Conservation (phyloP, 2,797 vertebrate species). For the Cynodonichthys magdalenae region DNA sequence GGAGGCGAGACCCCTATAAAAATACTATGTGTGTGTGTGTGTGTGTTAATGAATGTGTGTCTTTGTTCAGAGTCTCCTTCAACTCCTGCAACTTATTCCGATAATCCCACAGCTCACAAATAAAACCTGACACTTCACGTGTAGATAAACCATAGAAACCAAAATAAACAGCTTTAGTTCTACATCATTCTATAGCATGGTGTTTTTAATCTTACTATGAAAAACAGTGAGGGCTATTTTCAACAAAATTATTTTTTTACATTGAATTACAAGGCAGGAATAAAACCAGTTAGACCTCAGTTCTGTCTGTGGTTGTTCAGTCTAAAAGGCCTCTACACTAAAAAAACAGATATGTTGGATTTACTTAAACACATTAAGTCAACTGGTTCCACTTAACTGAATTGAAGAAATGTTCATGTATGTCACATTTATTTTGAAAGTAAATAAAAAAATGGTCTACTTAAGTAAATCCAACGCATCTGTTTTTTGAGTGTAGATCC, state of each 20-base stretch:
- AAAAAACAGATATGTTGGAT: too few species aligned
- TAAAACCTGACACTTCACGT: slow-evolving; percentile 61
- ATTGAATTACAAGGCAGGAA: not conserved
- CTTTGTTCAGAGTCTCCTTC: slow-evolving; percentile 72
- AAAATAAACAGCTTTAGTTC: slow-evolving; percentile 21
- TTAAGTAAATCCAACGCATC: too few species aligned
- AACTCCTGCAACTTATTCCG: slow-evolving; percentile 68
- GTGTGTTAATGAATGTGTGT: slow-evolving; percentile 69
- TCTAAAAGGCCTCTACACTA: not conserved
- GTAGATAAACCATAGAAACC: slow-evolving; percentile 45
- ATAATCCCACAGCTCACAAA: slow-evolving; percentile 67
- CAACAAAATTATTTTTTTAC: too few species aligned
- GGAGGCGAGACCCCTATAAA: slow-evolving; percentile 70
- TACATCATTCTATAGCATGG: not conserved
- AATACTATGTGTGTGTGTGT: slow-evolving; percentile 56
- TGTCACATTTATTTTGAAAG: too few species aligned
- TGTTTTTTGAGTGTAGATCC: too few species aligned
- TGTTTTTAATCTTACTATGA: too few species aligned
- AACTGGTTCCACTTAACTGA: too few species aligned
- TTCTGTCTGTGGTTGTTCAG: not conserved
- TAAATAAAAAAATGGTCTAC: too few species aligned
- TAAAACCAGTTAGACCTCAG: not conserved
- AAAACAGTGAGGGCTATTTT: too few species aligned
- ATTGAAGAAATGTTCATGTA: too few species aligned
- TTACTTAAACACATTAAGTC: too few species aligned